Conservation (phyloP, 2,113 vertebrate species). For the Fulica atra region DNA sequence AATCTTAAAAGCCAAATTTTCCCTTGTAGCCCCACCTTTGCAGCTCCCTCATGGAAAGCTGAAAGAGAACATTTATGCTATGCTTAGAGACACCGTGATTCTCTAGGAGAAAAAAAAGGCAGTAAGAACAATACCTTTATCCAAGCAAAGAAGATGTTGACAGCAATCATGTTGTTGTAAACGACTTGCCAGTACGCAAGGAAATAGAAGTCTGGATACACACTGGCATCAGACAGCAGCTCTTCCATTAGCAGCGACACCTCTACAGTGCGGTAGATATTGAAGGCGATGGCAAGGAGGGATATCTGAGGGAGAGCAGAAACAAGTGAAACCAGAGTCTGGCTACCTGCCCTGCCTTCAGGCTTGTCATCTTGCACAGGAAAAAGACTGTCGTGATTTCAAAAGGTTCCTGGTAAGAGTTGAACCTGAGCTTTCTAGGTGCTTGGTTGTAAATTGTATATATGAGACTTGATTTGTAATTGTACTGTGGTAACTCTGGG, state of each 20-base stretch:
- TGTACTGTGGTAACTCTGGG: not conserved
- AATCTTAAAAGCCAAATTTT: not conserved
- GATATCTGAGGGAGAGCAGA: slow-evolving; percentile 60
- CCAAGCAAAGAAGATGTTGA: slow-evolving; percentile 74
- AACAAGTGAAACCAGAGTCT: not conserved
- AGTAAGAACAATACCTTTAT: slow-evolving; percentile 63
- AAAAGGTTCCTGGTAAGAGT: not conserved
- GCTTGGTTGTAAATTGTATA: not conserved
- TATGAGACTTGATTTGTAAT: not conserved
- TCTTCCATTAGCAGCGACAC: slow-evolving; percentile 49
- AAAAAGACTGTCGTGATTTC: not conserved
- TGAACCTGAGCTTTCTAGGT: not conserved
- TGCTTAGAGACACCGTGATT: not conserved
- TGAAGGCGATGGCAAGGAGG: slow-evolving; percentile 63
- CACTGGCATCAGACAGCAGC: slow-evolving; percentile 47
- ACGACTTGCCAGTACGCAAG: slow-evolving; percentile 66
- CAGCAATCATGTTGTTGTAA: slow-evolving; percentile 67
- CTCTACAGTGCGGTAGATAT: slow-evolving; percentile 29
- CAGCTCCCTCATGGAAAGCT: not conserved
- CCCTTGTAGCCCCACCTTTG: not conserved
- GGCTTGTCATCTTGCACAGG: not conserved
- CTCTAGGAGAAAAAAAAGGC: not conserved
- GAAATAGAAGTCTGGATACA: slow-evolving; percentile 71
- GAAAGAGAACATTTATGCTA: not conserved
- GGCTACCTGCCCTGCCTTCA: not conserved